phyloP scores from a whole-genome alignment of 2,888 invertebrate genomes.

The Agrotis clavis region DNA sequence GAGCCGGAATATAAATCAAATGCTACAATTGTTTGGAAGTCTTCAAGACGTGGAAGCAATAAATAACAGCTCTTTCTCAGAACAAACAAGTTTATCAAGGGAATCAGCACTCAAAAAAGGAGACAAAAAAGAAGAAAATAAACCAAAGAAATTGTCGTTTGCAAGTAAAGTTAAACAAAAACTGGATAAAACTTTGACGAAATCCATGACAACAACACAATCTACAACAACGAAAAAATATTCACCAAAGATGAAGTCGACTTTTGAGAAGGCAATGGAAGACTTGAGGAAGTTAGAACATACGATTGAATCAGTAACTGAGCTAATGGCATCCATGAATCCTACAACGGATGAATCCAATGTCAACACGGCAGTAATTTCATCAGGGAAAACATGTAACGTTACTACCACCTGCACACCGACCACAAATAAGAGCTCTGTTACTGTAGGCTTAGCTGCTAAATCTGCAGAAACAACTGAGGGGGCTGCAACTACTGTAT shows the following conservation, averaged over 20 bases:
- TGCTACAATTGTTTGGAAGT: conserved; percentile 68
- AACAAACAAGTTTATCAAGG: conserved; percentile 26
- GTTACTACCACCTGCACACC: neutral
- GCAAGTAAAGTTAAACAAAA: conserved; percentile 10
- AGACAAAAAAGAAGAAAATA: neutral
- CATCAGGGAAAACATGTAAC: neutral
- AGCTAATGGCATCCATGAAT: neutral
- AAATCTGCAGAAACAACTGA: neutral
- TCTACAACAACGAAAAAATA: too few species aligned
- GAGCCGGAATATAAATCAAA: conserved; percentile 66
- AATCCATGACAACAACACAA: neutral
- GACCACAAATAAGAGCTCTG: neutral
- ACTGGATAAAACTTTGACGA: neutral
- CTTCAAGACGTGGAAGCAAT: conserved; percentile 54
- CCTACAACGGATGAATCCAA: too few species aligned
- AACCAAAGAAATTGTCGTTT: conserved; percentile 2
- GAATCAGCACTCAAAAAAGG: neutral
- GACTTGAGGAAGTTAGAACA: neutral
- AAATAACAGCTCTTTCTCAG: conserved; percentile 22
- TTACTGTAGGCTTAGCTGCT: neutral
- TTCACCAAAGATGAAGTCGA: too few species aligned
- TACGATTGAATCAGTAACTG: neutral
- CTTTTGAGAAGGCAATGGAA: neutral
- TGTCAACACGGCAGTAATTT: neutral
- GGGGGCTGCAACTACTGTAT: neutral